A percentile compares a stretch with the other conserved stretches of the same genome.
phyloP scores from a whole-genome alignment of 2,113 vertebrate species.

The Sisor rabdophorus region DNA sequence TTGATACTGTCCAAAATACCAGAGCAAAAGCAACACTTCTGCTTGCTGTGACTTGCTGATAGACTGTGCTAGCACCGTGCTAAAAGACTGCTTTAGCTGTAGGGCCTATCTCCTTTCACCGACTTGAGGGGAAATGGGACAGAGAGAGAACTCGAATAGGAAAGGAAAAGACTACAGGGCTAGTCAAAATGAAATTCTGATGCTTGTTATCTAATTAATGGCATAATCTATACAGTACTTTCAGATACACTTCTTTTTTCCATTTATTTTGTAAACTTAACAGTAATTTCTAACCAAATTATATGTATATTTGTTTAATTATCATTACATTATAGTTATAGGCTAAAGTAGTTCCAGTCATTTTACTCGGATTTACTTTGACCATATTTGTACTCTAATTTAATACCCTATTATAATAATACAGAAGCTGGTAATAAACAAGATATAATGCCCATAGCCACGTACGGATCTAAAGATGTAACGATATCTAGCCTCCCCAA shows the following conservation, averaged over 20 bases:
- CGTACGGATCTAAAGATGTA: background rate
- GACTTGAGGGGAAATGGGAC: slow-evolving; percentile 55
- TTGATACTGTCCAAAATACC: slow-evolving; percentile 81
- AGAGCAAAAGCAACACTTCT: slow-evolving; percentile 79
- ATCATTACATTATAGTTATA: background rate
- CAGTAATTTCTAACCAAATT: background rate
- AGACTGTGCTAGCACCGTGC: slow-evolving; percentile 68
- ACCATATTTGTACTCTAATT: background rate
- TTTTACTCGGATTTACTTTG: background rate
- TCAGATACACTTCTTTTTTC: background rate
- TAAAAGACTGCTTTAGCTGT: slow-evolving; percentile 74
- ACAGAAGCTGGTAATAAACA: background rate
- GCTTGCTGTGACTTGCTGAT: slow-evolving; percentile 77
- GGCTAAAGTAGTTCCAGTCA: background rate
- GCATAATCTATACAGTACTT: background rate
- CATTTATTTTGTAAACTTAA: background rate
- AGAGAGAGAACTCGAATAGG: slow-evolving; percentile 44
- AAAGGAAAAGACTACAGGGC: slow-evolving; percentile 64
- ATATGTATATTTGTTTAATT: background rate
- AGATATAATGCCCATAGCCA: slow-evolving; percentile 2
- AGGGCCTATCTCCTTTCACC: slow-evolving; percentile 71
- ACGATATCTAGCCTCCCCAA: slow-evolving; percentile 10
- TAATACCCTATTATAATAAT: background rate
- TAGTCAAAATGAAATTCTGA: slow-evolving; percentile 61
- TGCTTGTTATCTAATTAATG: background rate